Base-by-base conservation (phyloP, 2,797 vertebrate species). In the Dermochelys coriacea region DNA sequence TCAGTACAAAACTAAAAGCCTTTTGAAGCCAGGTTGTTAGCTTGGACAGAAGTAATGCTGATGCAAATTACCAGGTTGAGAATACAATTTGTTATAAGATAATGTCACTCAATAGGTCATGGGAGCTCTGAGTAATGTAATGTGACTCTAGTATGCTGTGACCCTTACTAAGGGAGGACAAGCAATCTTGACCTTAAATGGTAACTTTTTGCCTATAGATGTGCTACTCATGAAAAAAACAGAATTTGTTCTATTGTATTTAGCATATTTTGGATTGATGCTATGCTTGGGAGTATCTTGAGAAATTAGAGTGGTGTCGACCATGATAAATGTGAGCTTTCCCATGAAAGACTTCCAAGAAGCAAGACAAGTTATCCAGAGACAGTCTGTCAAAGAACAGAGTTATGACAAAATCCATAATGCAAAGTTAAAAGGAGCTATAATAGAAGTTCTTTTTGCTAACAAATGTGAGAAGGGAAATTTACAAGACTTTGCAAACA, bases 291-390 rank as follows among this genome's bases (percentile, higher is more conserved):
- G 79, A 83, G 54, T 84, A 71, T 87, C 75, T 95, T 94, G 71
- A 95, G 49, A 85, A 93, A 90, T 91, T 68, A 93, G n/a, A 92
- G 19, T 89, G 19, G 78, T 71, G n/a, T 82, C 94, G 83, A 95
- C 68, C 78, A 68, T 91, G 84, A 94, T 94, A 86, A 97, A 94
- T 92, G 54, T 79, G 27, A 93, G 64, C n/a, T 47, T 95, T 90
- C 41, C 34, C 18, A 95, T 89, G 54, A 92, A 95, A 95, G 18
- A 3, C n/a, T 95, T 92, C 64, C 61, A 92, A 82, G 93, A 61
- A 88, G 4, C 4, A 47, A 90, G 14, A 12, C 31, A 83, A 85
- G 23, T 79, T 91, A 93, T 49, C 15, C 47, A 86, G 54, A 89
- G 57, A 83, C 31, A 89, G 94, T 54, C 83, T 91, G 49, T 86